phyloP scores from a whole-genome alignment of 1,140 invertebrate species.

The Tetragonula clypearis region DNA sequence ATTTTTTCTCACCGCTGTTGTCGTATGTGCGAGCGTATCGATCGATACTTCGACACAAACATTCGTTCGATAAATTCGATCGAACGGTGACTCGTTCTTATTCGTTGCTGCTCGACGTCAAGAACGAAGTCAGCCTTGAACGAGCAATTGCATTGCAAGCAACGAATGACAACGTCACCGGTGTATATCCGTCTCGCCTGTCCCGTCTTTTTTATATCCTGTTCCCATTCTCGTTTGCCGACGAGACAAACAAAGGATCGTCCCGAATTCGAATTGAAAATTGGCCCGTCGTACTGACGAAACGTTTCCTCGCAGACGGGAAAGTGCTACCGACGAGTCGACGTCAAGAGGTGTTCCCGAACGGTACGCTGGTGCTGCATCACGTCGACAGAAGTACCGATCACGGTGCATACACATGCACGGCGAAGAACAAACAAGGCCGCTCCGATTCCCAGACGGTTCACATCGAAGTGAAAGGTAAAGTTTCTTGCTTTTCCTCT shows the following conservation, averaged over 20 bases:
- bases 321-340: conserved; percentile 92
- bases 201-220: not conserved
- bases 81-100: not conserved
- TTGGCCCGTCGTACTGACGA: not conserved
- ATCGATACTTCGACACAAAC: not conserved
- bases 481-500: conserved; percentile 54
- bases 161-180: not conserved
- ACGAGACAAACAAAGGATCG: not conserved
- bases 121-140: not conserved
- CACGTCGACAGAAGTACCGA: conserved; percentile 90
- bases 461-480: conserved; percentile 92
- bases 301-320: conserved; percentile 83
- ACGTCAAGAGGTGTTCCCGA: conserved; percentile 92
- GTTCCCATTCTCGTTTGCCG: not conserved
- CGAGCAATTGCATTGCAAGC: not conserved
- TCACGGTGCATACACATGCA: conserved; percentile 92
- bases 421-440: conserved; percentile 91
- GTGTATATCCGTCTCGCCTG: not conserved
- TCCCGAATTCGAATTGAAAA: not conserved
- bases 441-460: conserved; percentile 90
- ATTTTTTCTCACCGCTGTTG: not conserved
- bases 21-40: not conserved
- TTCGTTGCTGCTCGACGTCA: fast-evolving
- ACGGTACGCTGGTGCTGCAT: conserved; percentile 89
- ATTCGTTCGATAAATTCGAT: not conserved